phyloP scores from a whole-genome alignment of 2,113 vertebrate genomes.

The Panurus biarmicus region DNA sequence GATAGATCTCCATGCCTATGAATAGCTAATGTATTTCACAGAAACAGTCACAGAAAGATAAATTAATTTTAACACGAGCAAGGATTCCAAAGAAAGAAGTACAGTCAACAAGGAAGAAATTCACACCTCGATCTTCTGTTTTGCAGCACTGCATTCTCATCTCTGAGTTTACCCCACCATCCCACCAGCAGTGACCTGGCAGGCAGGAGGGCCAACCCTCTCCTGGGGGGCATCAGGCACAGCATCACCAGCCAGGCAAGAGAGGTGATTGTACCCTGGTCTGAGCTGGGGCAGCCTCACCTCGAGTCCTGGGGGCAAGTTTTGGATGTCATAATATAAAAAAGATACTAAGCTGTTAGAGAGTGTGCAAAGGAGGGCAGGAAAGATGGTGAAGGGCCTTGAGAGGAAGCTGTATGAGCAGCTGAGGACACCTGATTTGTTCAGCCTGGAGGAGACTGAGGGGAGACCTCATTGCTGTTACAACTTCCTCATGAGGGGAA shows the following conservation, averaged over 20 bases:
- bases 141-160: neutral
- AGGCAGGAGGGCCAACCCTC: neutral
- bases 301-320: fast-evolving
- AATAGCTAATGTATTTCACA: conserved; percentile 58
- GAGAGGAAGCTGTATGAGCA: fast-evolving
- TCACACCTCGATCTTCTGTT: neutral
- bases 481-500: fast-evolving
- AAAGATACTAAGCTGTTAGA: neutral
- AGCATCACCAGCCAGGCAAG: fast-evolving
- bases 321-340: neutral
- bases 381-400: neutral
- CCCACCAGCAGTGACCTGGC: neutral
- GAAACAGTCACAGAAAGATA: conserved; percentile 48
- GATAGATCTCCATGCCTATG: neutral
- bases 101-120: conserved; percentile 33
- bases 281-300: neutral
- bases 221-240: neutral
- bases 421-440: neutral
- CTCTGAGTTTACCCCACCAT: neutral
- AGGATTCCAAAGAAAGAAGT: conserved; percentile 42
- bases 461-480: neutral
- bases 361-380: neutral
- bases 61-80: conserved; percentile 59
- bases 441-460: neutral
- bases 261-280: neutral